Base-by-base conservation (phyloP, 2,797 vertebrate genomes). In the Oreonectes daqikongensis region DNA sequence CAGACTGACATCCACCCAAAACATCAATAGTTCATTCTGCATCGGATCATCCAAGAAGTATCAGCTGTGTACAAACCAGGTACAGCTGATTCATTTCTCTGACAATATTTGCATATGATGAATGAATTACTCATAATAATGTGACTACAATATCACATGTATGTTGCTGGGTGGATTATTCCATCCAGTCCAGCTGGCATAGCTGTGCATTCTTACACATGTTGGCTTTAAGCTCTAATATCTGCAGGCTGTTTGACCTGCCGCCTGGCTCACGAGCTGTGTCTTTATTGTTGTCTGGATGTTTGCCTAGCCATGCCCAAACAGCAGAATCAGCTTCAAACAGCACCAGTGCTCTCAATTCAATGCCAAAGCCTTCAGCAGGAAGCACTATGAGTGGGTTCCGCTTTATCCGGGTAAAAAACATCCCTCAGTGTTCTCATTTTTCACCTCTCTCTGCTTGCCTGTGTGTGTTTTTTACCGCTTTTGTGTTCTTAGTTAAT, bases 281-380 rank as follows among this genome's bases (percentile, higher is more conserved):
- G 46, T 85, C 64, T 81, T 72, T 83, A 46, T 81, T 57, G 65
- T 69, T 82, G 42, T 83, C 44, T 86, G 57, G 30, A 82, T 84
- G 64, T 78, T 59, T 85, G 74, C 10, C 0, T 65, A 96, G 95
- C 89, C 89, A 46, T 97, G 96, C 86, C 94, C 93, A 64, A 92
- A 90, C 79, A 93, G 90, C 79, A 92, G 92, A 72, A 89, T 92
- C 55, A 94, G 95, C 86, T 97, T 96, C 87, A 95, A 94, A 85
- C 93, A 95, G 81, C 95, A 95, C 84, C 95, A 96, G 89, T 95
- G 95, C 81, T 94, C 95, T 79, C 92, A 91, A 24, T 97, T 96
- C 86, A 95, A 95, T 81, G 93, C 93, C 70, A 96, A 95, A 90
- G 91, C 94, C 80, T 95, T 96, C 89, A 93, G 94, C 82, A 93